Conservation (phyloP, 2,888 invertebrate genomes). For the Tanypteryx hageni region DNA sequence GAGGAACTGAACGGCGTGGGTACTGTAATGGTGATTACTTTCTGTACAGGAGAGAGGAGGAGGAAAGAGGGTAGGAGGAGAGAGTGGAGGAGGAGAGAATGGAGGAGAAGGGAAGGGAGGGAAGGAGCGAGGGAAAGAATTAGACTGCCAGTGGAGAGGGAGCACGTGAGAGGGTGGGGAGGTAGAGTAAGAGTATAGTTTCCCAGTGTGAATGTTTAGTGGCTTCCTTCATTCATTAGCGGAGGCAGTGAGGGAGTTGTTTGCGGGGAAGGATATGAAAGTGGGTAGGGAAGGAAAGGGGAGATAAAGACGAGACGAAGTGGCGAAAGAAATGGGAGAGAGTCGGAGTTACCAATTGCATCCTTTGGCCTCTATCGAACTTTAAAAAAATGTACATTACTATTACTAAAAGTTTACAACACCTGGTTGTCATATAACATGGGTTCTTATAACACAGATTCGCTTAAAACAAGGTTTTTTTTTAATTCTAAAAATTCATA, state of each 20-base stretch:
- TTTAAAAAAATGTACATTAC: too few species aligned
- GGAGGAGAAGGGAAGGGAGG: neutral
- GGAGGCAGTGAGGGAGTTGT: neutral
- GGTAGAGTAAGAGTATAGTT: neutral
- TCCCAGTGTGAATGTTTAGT: neutral
- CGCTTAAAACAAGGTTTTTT: too few species aligned
- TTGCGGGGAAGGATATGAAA: neutral
- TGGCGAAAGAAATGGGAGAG: too few species aligned
- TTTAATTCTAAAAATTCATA: too few species aligned
- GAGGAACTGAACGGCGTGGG: neutral
- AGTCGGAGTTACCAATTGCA: too few species aligned
- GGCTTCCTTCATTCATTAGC: constrained; percentile 30
- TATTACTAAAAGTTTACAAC: too few species aligned
- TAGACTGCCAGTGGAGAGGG: too few species aligned
- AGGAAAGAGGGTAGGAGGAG: neutral
- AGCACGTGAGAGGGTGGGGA: neutral
- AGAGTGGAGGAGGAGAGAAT: neutral
- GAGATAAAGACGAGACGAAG: neutral
- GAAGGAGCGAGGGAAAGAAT: neutral
- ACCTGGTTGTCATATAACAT: too few species aligned
- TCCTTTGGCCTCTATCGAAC: too few species aligned
- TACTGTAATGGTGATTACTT: neutral
- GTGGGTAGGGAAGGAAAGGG: neutral
- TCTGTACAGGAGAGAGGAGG: too few species aligned
- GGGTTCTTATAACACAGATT: too few species aligned